phyloP scores from a whole-genome alignment of 1,140 invertebrate genomes.

The Philotrypesis tridentata region DNA sequence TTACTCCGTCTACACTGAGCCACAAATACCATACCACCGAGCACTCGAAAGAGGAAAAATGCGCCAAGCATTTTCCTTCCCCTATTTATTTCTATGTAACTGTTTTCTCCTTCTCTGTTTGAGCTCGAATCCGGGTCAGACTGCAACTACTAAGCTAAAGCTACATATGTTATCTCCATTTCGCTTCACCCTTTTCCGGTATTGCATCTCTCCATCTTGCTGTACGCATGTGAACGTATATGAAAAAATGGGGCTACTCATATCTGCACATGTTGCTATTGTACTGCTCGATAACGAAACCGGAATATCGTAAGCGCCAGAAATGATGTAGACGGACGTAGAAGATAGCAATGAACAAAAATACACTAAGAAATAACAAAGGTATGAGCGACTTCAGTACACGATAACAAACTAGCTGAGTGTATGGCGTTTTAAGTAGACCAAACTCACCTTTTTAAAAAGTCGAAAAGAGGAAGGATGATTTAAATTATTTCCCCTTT shows the following conservation, averaged over 20 bases:
- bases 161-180: background rate
- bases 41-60: background rate
- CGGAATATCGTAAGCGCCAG: background rate
- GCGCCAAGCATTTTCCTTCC: background rate
- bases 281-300: background rate
- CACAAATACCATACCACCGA: background rate
- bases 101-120: background rate
- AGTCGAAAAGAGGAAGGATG: too few relatives aligned
- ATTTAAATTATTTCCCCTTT: too few relatives aligned
- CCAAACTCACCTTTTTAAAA: too few relatives aligned
- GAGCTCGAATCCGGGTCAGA: conserved; percentile 30
- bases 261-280: background rate
- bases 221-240: background rate
- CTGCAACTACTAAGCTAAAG: background rate
- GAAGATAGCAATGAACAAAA: too few relatives aligned
- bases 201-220: background rate
- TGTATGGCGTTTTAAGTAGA: too few relatives aligned
- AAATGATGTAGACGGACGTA: background rate
- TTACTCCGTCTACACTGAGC: background rate
- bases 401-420: too few relatives aligned
- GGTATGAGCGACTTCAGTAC: too few relatives aligned
- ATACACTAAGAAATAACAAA: too few relatives aligned
- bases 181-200: background rate
- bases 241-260: background rate
- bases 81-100: conserved; percentile 17